A percentile compares a stretch with the other conserved stretches of the same genome.
phyloP scores from a whole-genome alignment of 2,888 invertebrate genomes.

The Norana najaformis region DNA sequence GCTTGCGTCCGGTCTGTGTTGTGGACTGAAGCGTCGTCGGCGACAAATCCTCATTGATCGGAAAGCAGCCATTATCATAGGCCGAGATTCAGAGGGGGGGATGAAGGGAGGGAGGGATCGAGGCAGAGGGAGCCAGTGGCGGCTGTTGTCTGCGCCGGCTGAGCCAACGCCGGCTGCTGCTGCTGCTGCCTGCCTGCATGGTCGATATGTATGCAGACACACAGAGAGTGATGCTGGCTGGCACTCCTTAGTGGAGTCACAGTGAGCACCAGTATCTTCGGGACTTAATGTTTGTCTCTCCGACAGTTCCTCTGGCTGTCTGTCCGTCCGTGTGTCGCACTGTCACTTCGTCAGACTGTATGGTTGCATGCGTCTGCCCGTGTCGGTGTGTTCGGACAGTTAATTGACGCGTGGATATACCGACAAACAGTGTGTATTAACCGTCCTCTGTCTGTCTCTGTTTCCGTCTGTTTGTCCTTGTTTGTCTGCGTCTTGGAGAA shows the following conservation, averaged over 20 bases:
- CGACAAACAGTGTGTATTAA: background rate
- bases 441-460: too few species aligned
- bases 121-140: background rate
- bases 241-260: background rate
- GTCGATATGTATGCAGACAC: background rate
- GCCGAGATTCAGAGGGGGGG: background rate
- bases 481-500: too few species aligned
- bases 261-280: background rate
- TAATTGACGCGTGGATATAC: background rate
- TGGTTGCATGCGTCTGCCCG: background rate
- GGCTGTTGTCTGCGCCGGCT: too few species aligned
- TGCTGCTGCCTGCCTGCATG: background rate
- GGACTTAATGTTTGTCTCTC: background rate
- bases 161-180: background rate
- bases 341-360: background rate
- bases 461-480: too few species aligned
- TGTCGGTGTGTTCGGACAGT: background rate
- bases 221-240: background rate
- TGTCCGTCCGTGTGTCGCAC: background rate
- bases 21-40: background rate
- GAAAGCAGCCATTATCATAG: background rate
- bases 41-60: slow-evolving; percentile 7
- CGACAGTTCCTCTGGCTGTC: background rate
- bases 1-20: background rate
- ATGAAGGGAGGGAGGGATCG: background rate